Evolutionary conservation across 2,888 invertebrate species (phyloP), one percentile per base, ranked within the genome.

Genomic region (Steinernema carpocapsae): DNA sequence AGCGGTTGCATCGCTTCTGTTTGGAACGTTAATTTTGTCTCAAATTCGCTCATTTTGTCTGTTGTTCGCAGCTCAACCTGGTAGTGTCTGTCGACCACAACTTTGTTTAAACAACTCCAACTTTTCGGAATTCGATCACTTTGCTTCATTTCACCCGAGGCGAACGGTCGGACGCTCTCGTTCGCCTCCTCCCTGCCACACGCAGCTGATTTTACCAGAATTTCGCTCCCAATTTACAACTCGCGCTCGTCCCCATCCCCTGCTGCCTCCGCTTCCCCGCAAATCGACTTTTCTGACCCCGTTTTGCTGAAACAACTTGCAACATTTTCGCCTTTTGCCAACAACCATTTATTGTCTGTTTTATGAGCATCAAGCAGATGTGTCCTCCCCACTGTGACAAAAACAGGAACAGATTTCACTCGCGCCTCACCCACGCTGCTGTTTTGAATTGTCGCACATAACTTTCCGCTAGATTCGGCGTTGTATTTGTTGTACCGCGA

Each of bases 341-440:
- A 48, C 48, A 17, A 32, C 52, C 26, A 32, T 64, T 64, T 64
- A 64, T 64, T 29, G 29, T 32, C 17, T 64, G 24, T 64, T 64
- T 64, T 64, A 64, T 26, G 64, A 64, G 26, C 17, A 4, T 17
- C 37, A 6, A 64, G 26, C 64, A 64, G 64, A 64, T 64, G 64
- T 32, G 29, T 64, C 64, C 37, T 37, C 37, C 37, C 32, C 64
- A 17, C 64, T 64, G 64, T 32, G 64, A n/a, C 64, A 29, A 17
- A 26, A 64, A 32, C 64, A 32, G 32, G 64, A 64, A 32, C 64
- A 14, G 64, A 64, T 64, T 19, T 48, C 48, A 19, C 19, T 48
- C 48, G 19, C 19, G 19, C 19, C n/a, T 48, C 19, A 48, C 2
- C 19, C 48, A 14, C 14, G 48, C n/a, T 48, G 48, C 7, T 48